A percentile compares a stretch with the other conserved stretches of the same genome.
These are phyloP conservation scores for Rhinopomastus cyanomelas DNA, from an alignment of 2,113 vertebrate species.

Conservation along the genomic window DNA sequence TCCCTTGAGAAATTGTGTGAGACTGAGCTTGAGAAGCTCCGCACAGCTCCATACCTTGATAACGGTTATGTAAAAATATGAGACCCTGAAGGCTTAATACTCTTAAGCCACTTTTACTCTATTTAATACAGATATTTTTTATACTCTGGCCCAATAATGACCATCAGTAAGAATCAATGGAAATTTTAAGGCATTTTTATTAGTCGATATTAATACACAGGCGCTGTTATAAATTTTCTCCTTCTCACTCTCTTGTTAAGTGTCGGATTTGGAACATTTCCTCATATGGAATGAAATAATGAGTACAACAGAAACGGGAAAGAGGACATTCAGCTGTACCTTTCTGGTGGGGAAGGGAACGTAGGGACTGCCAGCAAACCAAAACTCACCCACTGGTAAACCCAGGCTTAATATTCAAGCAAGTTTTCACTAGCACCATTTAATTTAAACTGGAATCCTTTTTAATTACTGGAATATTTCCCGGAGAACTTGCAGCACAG, in stretches of 20 bases:
- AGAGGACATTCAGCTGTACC: neutral
- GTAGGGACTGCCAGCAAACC: neutral
- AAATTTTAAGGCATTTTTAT: neutral
- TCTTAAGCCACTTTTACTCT: neutral
- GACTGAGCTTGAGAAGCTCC: neutral
- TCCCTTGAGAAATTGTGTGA: neutral
- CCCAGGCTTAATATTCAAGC: neutral
- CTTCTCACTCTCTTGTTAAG: neutral
- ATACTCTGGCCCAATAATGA: neutral
- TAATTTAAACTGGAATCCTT: constrained; percentile 20
- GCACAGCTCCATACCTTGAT: neutral
- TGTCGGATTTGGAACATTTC: neutral
- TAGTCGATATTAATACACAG: neutral
- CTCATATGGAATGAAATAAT: neutral
- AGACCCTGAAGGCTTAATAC: neutral
- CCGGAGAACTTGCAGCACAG: neutral
- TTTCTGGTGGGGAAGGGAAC: neutral
- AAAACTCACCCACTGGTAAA: neutral
- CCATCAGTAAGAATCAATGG: neutral
- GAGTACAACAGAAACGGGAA: neutral
- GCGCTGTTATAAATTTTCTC: neutral
- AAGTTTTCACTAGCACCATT: neutral
- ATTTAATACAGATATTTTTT: neutral
- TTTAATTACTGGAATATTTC: constrained; percentile 28
- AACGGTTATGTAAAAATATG: neutral